A percentile compares a stretch with the other conserved stretches of the same genome.
These are phyloP conservation scores for Pavo muticus DNA, from an alignment of 2,113 vertebrate species.

Conservation along the genomic window DNA sequence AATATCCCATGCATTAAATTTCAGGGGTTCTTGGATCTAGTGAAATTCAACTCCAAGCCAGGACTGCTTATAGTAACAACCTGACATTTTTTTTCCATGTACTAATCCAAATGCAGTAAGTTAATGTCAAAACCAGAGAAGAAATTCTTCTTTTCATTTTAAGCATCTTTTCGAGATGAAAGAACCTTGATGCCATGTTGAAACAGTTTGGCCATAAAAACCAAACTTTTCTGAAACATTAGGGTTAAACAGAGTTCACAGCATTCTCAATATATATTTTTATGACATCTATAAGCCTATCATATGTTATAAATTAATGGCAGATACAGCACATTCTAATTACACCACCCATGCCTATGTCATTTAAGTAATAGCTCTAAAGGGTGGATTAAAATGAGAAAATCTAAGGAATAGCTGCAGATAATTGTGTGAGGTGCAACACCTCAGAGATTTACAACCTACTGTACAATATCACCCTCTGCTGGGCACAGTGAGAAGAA, in stretches of 20 bases:
- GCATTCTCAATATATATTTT: constrained; percentile 67
- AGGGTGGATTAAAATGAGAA: constrained; percentile 63
- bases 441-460: constrained; percentile 47
- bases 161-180: neutral
- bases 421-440: neutral
- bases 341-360: constrained; percentile 60
- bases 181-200: neutral
- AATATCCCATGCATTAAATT: neutral
- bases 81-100: neutral
- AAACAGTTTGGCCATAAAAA: constrained; percentile 42
- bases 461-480: constrained; percentile 72
- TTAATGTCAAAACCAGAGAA: neutral
- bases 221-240: constrained; percentile 62
- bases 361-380: constrained; percentile 67
- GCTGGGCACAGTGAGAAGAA: constrained; percentile 2
- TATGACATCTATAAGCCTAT: constrained; percentile 68
- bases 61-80: neutral
- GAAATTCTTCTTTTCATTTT: neutral
- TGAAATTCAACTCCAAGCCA: neutral
- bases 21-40: neutral
- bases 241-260: constrained; percentile 68
- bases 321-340: constrained; percentile 60
- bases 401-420: constrained; percentile 32
- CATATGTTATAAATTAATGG: constrained; percentile 65
- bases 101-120: neutral